Percentiles rank a stretch among this genome's conserved stretches.
Conservation (phyloP, 1,140 invertebrate species). For the Centruroides sculpturatus region DNA sequence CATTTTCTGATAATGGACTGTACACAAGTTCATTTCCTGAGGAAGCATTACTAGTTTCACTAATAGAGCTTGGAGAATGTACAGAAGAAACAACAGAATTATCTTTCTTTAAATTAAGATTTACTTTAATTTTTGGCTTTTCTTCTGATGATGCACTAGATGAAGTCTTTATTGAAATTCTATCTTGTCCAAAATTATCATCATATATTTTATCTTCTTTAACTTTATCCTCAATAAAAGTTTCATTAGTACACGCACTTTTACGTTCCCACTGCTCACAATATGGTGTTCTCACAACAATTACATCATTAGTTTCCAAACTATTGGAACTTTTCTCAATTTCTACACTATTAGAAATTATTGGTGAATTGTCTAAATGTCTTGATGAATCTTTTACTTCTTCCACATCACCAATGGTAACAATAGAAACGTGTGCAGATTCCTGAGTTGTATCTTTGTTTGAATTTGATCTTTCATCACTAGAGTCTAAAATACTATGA, state of each 20-base stretch:
- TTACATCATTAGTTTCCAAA: constrained; percentile 4
- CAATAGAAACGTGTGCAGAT: constrained; percentile 68
- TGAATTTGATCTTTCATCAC: constrained; percentile 3
- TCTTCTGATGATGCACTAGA: constrained; percentile 7
- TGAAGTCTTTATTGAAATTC: not conserved
- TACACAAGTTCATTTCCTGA: too few species aligned
- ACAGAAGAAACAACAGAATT: constrained; percentile 5
- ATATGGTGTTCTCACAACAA: constrained; percentile 4
- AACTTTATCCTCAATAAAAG: too few species aligned
- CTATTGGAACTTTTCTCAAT: not conserved
- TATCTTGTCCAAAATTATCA: not conserved
- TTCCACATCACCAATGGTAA: constrained; percentile 62
- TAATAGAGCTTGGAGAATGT: constrained; percentile 4
- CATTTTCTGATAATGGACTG: constrained; percentile 9
- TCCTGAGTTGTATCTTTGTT: not conserved
- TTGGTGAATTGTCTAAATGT: constrained; percentile 15
- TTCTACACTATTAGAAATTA: constrained; percentile 15
- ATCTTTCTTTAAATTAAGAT: constrained; percentile 17
- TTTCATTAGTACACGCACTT: too few species aligned
- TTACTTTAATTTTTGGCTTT: constrained; percentile 17
- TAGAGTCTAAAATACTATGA: constrained; percentile 18
- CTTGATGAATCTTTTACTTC: constrained; percentile 16
- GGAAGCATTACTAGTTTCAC: not conserved
- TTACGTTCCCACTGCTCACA: constrained; percentile 3
- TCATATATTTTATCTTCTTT: too few species aligned